Evolutionary conservation across 2,797 vertebrate genomes (phyloP).

Genomic region (Pseudomugil tenellus): DNA sequence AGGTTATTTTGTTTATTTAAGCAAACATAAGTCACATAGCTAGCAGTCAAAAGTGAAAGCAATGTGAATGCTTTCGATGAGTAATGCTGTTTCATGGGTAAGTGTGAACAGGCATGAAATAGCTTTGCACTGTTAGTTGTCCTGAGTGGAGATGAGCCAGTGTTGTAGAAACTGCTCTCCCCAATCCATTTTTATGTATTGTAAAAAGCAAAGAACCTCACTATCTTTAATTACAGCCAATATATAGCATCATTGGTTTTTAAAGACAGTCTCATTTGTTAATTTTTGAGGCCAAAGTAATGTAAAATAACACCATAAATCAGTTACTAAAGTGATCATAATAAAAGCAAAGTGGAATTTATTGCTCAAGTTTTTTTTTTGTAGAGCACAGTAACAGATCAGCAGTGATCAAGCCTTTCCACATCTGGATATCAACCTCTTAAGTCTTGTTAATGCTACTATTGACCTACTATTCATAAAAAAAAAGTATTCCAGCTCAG

Average conservation of each 20-base stretch:
- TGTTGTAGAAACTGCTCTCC: slow-evolving; percentile 37
- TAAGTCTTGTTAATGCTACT: neutral
- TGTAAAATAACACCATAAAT: neutral
- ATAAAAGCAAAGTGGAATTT: neutral
- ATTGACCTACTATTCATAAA: no score
- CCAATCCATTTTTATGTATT: no score
- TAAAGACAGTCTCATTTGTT: neutral
- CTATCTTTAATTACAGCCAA: neutral
- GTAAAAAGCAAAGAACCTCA: no score
- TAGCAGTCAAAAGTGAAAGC: slow-evolving; percentile 33
- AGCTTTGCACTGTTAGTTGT: slow-evolving; percentile 31
- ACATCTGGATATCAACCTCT: no score
- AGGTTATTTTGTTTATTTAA: slow-evolving; percentile 48
- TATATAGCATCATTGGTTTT: neutral
- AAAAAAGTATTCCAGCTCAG: no score
- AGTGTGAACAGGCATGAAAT: slow-evolving; percentile 31
- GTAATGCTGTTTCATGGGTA: slow-evolving; percentile 37
- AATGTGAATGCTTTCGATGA: slow-evolving; percentile 46
- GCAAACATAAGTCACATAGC: slow-evolving; percentile 49
- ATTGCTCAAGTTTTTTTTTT: neutral
- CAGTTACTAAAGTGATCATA: no score
- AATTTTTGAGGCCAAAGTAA: neutral
- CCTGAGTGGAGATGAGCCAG: slow-evolving; percentile 44
- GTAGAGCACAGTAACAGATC: neutral
- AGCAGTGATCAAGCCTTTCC: neutral